phyloP scores from a whole-genome alignment of 2,113 vertebrate genomes.

The Zosterops hypoxanthus region DNA sequence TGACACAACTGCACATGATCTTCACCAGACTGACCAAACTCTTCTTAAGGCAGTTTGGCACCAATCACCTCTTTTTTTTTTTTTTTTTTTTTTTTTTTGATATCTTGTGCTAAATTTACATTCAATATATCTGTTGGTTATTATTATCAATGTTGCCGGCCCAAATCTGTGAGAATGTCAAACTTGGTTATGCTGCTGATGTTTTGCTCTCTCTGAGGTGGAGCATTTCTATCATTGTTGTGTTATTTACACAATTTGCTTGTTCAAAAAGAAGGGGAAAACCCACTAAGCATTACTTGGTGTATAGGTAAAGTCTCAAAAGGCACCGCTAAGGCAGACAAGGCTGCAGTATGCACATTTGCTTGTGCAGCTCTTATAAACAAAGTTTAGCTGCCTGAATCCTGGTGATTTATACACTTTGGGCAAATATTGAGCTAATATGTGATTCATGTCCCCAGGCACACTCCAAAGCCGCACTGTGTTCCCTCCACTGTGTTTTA shows the following conservation, averaged over 20 bases:
- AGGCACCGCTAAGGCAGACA: neutral
- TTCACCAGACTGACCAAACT: neutral
- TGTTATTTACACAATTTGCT: neutral
- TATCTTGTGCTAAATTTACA: neutral
- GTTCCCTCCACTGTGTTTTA: constrained; percentile 31
- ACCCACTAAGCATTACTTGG: neutral
- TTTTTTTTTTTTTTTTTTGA: neutral
- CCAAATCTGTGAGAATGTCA: neutral
- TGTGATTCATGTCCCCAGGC: neutral
- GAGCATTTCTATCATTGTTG: neutral
- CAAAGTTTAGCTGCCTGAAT: constrained; percentile 14
- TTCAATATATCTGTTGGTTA: neutral
- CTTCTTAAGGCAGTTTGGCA: neutral
- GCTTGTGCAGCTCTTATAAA: neutral
- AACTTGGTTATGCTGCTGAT: neutral
- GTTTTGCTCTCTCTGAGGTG: neutral
- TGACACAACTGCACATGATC: accelerated
- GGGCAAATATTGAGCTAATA: constrained; percentile 55
- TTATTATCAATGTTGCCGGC: neutral
- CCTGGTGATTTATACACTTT: neutral
- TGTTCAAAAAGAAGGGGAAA: neutral
- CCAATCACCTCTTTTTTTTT: neutral
- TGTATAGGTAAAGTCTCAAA: neutral
- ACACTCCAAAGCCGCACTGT: neutral
- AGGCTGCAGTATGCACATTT: neutral